Percentiles rank a stretch among this genome's conserved stretches.
Conservation (phyloP, 2,888 invertebrate species). For the Rhogogaster chlorosoma region DNA sequence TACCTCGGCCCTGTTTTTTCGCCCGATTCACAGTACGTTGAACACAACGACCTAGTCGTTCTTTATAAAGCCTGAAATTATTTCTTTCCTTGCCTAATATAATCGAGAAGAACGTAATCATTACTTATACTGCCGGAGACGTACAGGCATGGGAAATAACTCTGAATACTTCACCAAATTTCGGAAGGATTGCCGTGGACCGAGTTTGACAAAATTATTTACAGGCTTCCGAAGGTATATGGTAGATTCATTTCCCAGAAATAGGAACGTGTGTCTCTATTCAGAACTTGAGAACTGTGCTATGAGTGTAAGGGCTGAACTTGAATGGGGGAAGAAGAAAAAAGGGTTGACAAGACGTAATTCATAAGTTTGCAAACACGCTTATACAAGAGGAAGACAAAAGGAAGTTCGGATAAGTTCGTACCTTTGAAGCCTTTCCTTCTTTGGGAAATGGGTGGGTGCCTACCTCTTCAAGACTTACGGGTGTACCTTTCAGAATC, state of each 20-base stretch:
- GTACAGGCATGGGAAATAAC: not conserved
- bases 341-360: not conserved
- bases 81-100: constrained; percentile 9
- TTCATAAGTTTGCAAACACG: not conserved
- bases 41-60: not conserved
- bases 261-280: not conserved
- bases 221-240: too few relatives aligned
- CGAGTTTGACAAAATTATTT: not conserved
- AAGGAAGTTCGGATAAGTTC: constrained; percentile 4
- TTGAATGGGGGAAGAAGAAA: not conserved
- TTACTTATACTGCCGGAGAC: not conserved
- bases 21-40: constrained; percentile 10
- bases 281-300: not conserved
- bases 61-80: constrained; percentile 2
- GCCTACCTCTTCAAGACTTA: not conserved
- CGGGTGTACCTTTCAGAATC: constrained; percentile 20
- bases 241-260: too few relatives aligned
- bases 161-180: not conserved
- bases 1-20: not conserved
- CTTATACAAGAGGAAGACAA: constrained; percentile 1
- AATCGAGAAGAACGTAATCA: not conserved
- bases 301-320: too few relatives aligned
- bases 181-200: not conserved
- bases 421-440: not conserved
- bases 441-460: not conserved